Base-by-base conservation (phyloP, 2,888 invertebrate genomes). In the Uloborus plumipes region DNA sequence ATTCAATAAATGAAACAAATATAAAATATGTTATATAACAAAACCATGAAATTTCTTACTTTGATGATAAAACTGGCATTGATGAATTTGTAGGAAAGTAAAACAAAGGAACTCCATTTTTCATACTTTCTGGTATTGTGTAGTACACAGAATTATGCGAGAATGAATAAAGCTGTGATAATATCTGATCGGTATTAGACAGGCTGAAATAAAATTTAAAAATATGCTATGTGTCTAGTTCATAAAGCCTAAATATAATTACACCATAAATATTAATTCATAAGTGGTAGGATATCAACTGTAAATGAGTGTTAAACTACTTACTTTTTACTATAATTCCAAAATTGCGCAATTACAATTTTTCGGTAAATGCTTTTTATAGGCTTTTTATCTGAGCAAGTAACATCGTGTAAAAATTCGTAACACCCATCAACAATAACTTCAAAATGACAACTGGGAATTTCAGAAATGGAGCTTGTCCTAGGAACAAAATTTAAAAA, bases 341-440 rank as follows among this genome's bases (percentile, higher is more conserved):
- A 92, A 88, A 93, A 93, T 73, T 92, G 89, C 82, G 92, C 91
- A 50, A 93, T 92, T 84, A 93, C 92, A 18, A 92, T 91, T 86
- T 92, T 92, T 62, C 94, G 90, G 87, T 92, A 93, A 20, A 91
- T 90, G 14, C 93, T 93, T 86, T 92, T 91, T 75, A 92, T 90
- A 66, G 91, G 91, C 85, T 92, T 92, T 86, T 92, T 92, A 82
- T 91, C 91, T 22, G 91, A 88, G 86, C 93, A 93, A 2, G 92
- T 93, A 72, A 94, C 92, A 87, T 94, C 94, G 87, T 94, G 93
- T 49, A 94, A 89, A 89, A 94, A 93, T 87, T 94, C 93, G 87
- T 94, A 93, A 0, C 92, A 92, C 49, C 93, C 93, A 85, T 89
- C 89, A 47, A 89, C 86, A 50, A 86, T 87, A 6, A 89, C 87